Percentiles rank a stretch among this genome's conserved stretches.
Evolutionary conservation across 64 coral and sea anemone species (phyloP).

Genomic region (Hydrozoanthus tunicans): DNA sequence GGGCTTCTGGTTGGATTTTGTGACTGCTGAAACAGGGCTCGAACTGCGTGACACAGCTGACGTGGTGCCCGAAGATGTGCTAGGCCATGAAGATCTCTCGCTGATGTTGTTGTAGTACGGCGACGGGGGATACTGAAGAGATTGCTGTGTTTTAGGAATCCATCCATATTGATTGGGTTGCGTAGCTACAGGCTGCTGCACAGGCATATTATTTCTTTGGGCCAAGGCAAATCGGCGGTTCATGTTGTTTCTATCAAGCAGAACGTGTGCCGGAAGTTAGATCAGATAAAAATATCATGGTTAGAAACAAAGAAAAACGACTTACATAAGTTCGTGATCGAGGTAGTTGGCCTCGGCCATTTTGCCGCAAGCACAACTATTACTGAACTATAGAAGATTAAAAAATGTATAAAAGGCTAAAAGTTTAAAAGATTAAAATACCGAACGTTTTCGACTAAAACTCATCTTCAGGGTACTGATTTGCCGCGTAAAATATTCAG

Average conservation of each 20-base stretch:
- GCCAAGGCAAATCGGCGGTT: neutral
- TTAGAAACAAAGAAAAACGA: neutral
- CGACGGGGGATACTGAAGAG: conserved; percentile 5
- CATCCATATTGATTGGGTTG: neutral
- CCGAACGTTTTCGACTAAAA: too few species aligned
- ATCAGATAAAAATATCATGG: neutral
- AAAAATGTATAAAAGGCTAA: too few species aligned
- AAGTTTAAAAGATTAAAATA: too few species aligned
- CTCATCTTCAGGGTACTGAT: too few species aligned
- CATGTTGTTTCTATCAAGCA: neutral
- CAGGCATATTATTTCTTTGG: neutral
- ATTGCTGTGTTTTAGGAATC: conserved; percentile 7
- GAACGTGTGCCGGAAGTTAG: neutral
- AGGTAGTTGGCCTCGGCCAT: neutral
- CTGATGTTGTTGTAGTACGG: conserved; percentile 6
- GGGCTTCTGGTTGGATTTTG: conserved; percentile 6
- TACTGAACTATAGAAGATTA: too few species aligned
- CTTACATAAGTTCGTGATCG: neutral
- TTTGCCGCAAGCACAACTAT: too few species aligned
- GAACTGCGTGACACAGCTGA: conserved; percentile 5
- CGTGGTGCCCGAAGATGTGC: conserved; percentile 4
- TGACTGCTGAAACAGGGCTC: conserved; percentile 5
- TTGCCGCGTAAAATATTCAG: too few species aligned
- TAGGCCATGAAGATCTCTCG: conserved; percentile 6
- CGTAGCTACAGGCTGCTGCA: neutral